Base-by-base conservation (phyloP, 2,113 vertebrate species). In the Zootoca vivipara region DNA sequence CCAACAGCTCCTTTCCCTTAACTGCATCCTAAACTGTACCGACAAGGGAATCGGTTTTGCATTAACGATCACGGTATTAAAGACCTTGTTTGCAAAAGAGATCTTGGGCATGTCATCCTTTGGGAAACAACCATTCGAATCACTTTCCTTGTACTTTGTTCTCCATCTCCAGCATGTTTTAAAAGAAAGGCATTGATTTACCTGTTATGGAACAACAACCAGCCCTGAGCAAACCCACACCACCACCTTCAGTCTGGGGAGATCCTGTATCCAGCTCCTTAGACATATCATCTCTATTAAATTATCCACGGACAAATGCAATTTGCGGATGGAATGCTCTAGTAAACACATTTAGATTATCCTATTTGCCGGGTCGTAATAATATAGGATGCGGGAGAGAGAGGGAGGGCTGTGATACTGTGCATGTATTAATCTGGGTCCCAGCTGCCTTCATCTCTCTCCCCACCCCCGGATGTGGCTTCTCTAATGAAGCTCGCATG, bases 401-500 rank as follows among this genome's bases (percentile, higher is more conserved):
- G 82, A 78, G 73, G 22, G 74, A 33, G n/a, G 70, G 9, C 69
- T 30, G 42, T 85, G 86, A 35, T 0, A 52, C 46, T 65, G 83
- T 78, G 86, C 92, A 89, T 90, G 20, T 80, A 80, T 92, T 90
- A 93, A 94, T 96, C 96, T 97, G 96, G 93, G 80, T 88, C 82
- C 90, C 96, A 97, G 95, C 96, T 96, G 96, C 87, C 81, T 24
- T 89, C 85, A 70, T 88, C 92, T 1, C 22, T 5, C 38, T 4
- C 46, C 33, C 77, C 40, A 1, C 28, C 42, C 86, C 84, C 95
- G 96, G 96, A 97, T 96, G 96, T 97, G 96, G 96, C 95, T 95
- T 96, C 90, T 90, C 90, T 97, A 96, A 96, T 97, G 95, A 95
- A 96, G 97, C 95, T 95, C 96, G 95, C 93, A 95, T 96, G 96